Conservation (phyloP, 2,888 invertebrate species). For the Acleris laterana region DNA sequence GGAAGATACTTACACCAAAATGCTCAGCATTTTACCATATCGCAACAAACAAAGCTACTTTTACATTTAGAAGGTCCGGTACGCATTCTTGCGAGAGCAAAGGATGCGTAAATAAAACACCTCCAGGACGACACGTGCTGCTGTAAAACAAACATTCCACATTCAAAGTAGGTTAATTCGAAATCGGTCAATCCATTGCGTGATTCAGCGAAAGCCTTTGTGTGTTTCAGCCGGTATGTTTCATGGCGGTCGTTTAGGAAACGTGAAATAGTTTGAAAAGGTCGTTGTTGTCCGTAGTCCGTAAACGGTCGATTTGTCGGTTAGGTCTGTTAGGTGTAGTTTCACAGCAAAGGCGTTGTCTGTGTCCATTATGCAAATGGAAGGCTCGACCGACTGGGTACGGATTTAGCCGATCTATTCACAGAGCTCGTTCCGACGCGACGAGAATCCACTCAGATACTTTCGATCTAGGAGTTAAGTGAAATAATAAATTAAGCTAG, state of each 20-base stretch:
- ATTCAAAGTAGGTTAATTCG: constrained; percentile 61
- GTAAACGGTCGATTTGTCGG: constrained; percentile 56
- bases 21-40: no score
- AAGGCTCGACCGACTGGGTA: constrained; percentile 56
- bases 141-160: constrained; percentile 30
- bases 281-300: constrained; percentile 47
- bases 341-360: constrained; percentile 60
- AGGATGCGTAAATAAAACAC: constrained; percentile 9
- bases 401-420: constrained; percentile 75
- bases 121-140: background rate
- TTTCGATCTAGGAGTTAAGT: constrained; percentile 47
- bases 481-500: constrained; percentile 46
- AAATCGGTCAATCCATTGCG: constrained; percentile 60
- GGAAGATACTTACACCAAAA: no score
- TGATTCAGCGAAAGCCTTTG: constrained; percentile 46
- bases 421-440: constrained; percentile 52
- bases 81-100: no score
- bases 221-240: constrained; percentile 52
- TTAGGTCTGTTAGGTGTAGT: constrained; percentile 52
- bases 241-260: constrained; percentile 51
- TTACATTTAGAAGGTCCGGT: no score
- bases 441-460: constrained; percentile 53
- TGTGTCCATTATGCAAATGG: constrained; percentile 77
- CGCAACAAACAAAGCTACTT: background rate
- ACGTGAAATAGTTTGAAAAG: constrained; percentile 60